Base-by-base conservation (phyloP, 2,888 invertebrate genomes). In the Aspidiotus rigidus region DNA sequence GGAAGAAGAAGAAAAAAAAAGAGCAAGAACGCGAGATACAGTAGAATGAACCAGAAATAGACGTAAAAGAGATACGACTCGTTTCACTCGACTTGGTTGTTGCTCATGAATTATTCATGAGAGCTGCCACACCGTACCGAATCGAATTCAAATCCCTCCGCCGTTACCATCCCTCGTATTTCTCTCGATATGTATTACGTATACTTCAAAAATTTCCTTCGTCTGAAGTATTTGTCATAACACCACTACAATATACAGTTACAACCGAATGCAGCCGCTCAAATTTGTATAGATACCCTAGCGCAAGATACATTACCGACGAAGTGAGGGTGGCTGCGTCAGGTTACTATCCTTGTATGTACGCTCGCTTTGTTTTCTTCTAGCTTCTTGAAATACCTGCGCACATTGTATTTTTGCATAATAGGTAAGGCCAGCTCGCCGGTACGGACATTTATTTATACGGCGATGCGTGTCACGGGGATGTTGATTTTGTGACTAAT, bases 31-130 rank as follows among this genome's bases (percentile, higher is more conserved):
- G 49, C 10, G 49, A 49, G 49, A 49, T 11, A 49, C 49, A n/a
- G 49, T n/a, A 15, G n/a, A 17, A 56, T 15, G 56, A 59, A 13
- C 16, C 10, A 8, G 59, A 28, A 59, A 59, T 16, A 59, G 67
- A 67, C 67, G 56, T 67, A 67, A 67, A 67, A 59, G 67, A 67
- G 67, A 67, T 67, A 67, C 67, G 67, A 67, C 59, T 67, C 67
- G 67, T 60, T 67, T 59, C 67, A 67, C 67, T 67, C 67, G 67
- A 60, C 60, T 67, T 67, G 67, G 67, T 67, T 67, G 67, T 60
- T 67, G 55, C 59, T 67, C 67, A 67, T 67, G 67, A 67, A 67
- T 67, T 67, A 67, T 67, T 67, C 67, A 67, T 67, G 60, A 28
- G 28, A 67, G 67, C 67, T 67, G 67, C 67, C 67, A 67, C 67